Base-by-base conservation (phyloP, 2,888 invertebrate genomes). In the Pelosia muscerda region DNA sequence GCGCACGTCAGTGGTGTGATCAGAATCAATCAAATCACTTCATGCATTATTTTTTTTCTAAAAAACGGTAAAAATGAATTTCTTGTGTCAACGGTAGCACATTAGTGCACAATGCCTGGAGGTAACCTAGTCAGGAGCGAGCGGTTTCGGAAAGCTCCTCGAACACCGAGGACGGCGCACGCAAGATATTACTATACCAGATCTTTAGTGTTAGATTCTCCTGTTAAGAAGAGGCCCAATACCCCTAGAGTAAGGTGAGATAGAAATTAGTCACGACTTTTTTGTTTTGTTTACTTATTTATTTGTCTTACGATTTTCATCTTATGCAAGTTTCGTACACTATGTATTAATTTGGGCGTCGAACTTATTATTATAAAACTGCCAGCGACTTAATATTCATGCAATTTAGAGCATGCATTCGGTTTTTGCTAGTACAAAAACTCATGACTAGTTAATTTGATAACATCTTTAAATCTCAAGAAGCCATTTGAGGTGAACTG, bases 111-210 rank as follows among this genome's bases (percentile, higher is more conserved):
- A 57, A 93, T 94, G 93, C 86, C 90, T 49, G 88, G 88, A 67
- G 91, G 90, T 70, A 91, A 90, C 78, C 74, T 89, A 66, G 82
- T 90, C 69, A 81, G 89, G 74, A 81, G 82, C 75, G 89, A 89
- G 78, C 81, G 91, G 81, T 93, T 90, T 81, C 88, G 87, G 65
- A 92, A 90, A 79, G 88, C 85, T 59, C 87, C 91, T 59, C 83
- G 88, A 64, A 87, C 86, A 49, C 85, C 87, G 9, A 81, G 88
- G 65, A 85, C 90, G 22, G 76, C 88, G 31, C 93, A 92, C 73
- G 90, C 90, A 63, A 88, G 88, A 58, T 89, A 91, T 69, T 92
- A 93, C 81, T 93, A 93, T 75, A 90, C 90, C 8, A 85, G 91
- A 63, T 92, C 93, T 5, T 73, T 91, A 72, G 85, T 89, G 42